phyloP scores from a whole-genome alignment of 2,797 vertebrate species.

The Chloroceryle amazona region DNA sequence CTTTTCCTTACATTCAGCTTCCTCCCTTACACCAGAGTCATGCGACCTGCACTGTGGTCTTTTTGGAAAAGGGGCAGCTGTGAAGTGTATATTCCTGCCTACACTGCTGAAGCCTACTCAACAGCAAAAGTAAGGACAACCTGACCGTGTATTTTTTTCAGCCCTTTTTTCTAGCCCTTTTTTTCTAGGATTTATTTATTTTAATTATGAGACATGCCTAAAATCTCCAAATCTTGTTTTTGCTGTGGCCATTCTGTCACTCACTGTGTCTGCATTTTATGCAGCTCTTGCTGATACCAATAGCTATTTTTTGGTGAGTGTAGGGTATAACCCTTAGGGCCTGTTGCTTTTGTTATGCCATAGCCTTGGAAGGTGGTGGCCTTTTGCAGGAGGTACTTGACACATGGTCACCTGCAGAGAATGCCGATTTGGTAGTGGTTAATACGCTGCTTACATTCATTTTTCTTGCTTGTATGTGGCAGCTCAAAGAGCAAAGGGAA shows the following conservation, averaged over 20 bases:
- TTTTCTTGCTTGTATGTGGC: conserved; percentile 35
- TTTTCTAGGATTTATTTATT: not conserved
- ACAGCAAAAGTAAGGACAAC: not conserved
- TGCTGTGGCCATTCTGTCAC: not conserved
- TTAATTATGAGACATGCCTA: not conserved
- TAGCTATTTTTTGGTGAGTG: not conserved
- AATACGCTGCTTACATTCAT: conserved; percentile 27
- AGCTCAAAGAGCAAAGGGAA: conserved; percentile 57
- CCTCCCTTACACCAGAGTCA: not conserved
- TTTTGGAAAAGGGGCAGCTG: not conserved
- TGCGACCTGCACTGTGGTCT: not conserved
- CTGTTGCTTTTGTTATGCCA: fast-evolving
- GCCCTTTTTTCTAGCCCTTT: not conserved
- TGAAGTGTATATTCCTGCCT: not conserved
- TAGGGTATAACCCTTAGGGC: not conserved
- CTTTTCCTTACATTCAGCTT: not conserved
- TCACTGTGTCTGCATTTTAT: not conserved
- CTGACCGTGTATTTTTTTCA: not conserved
- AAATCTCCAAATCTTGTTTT: not conserved
- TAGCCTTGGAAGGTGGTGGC: not conserved
- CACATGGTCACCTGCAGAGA: not conserved
- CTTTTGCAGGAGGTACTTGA: conserved; percentile 35
- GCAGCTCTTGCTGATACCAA: conserved; percentile 19
- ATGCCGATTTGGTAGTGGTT: conserved; percentile 38
- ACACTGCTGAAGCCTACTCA: not conserved